These are phyloP conservation scores for Pygoscelis adeliae DNA, from an alignment of 2,113 vertebrate genomes.

Conservation along the genomic window DNA sequence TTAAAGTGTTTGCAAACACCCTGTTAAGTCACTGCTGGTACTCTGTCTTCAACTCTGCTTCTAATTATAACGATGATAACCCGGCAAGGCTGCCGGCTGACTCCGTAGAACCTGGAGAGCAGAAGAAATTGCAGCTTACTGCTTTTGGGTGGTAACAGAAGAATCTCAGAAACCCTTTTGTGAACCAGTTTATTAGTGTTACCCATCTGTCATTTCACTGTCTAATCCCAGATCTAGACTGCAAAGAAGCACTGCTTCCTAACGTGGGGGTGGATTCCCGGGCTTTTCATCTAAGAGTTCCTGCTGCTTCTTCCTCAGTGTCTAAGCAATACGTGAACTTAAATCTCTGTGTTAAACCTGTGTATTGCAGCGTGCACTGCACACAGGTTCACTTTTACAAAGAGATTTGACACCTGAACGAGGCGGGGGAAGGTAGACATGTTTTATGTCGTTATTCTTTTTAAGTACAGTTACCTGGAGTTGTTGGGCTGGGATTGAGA, in stretches of 20 bases:
- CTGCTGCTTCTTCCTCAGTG: neutral
- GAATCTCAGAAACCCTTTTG: neutral
- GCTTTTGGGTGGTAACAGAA: neutral
- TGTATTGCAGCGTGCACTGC: neutral
- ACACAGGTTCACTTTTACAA: neutral
- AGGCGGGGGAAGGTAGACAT: neutral
- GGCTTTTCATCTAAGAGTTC: neutral
- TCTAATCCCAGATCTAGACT: neutral
- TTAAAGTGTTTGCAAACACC: neutral
- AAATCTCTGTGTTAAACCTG: neutral
- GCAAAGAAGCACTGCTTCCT: neutral
- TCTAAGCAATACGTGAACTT: neutral
- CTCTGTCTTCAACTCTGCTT: neutral
- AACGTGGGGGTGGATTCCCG: fast-evolving
- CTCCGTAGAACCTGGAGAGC: neutral
- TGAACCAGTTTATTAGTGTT: neutral
- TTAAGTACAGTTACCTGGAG: neutral
- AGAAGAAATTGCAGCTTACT: neutral
- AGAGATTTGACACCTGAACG: neutral
- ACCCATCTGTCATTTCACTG: neutral
- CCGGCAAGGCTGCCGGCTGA: neutral
- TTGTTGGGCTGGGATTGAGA: neutral
- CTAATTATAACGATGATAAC: neutral
- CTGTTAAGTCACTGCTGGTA: neutral
- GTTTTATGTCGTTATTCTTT: neutral